Percentiles rank a stretch among this genome's conserved stretches.
Conservation (phyloP, 2,888 invertebrate genomes). For the Oscheius sp. region DNA sequence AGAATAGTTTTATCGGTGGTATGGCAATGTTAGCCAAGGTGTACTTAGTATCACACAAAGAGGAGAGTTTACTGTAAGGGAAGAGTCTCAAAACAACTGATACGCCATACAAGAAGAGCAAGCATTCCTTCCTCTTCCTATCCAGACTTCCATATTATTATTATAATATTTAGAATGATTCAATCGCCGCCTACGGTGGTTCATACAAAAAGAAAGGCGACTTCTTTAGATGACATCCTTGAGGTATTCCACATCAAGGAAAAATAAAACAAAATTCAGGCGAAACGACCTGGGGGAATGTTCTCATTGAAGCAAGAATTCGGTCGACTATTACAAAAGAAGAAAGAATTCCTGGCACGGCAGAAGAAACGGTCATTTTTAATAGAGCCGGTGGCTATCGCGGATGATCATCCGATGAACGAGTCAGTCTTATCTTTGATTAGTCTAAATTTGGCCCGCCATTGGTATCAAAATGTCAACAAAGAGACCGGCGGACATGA, state of each 20-base stretch:
- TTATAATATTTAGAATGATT: conserved; percentile 19
- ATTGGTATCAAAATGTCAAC: conserved; percentile 28
- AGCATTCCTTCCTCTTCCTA: conserved; percentile 2
- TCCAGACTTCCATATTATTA: not conserved
- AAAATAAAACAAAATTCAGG: conserved; percentile 15
- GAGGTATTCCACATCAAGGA: conserved; percentile 12
- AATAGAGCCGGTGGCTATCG: conserved; percentile 43
- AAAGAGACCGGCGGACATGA: conserved; percentile 6
- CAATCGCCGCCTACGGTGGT: conserved; percentile 17
- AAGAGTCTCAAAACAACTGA: conserved; percentile 23
- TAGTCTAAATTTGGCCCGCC: not conserved
- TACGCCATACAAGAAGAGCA: conserved; percentile 14
- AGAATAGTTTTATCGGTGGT: no score
- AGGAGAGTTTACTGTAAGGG: conserved; percentile 15
- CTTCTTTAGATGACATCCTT: conserved; percentile 26
- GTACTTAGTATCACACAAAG: conserved; percentile 36
- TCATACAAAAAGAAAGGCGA: not conserved
- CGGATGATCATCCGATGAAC: conserved; percentile 43
- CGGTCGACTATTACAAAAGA: conserved; percentile 41
- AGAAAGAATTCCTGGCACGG: conserved; percentile 46
- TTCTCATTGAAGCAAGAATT: conserved; percentile 41
- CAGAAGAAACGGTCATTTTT: conserved; percentile 51
- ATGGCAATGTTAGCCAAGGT: conserved; percentile 17
- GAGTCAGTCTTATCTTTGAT: conserved; percentile 39
- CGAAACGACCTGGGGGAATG: conserved; percentile 29